phyloP scores from a whole-genome alignment of 2,113 vertebrate species.

The Echinops telfairi region DNA sequence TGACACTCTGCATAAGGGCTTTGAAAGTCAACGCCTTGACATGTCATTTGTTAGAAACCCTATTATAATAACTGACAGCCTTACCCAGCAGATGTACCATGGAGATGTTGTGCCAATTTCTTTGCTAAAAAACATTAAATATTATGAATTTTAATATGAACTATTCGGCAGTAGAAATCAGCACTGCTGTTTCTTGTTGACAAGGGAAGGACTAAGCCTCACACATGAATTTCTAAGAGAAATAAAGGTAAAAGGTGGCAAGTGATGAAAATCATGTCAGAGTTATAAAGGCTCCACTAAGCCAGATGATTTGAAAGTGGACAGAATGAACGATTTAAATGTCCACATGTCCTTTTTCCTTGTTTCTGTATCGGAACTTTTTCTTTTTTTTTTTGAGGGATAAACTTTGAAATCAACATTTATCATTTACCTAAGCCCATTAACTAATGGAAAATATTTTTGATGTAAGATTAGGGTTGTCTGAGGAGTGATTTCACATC shows the following conservation, averaged over 20 bases:
- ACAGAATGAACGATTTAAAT: slow-evolving; percentile 54
- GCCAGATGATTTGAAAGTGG: slow-evolving; percentile 43
- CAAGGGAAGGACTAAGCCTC: slow-evolving; percentile 45
- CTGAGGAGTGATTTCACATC: not conserved
- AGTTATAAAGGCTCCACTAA: slow-evolving; percentile 60
- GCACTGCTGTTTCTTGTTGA: slow-evolving; percentile 63
- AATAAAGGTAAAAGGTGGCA: slow-evolving; percentile 64
- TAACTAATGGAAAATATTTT: slow-evolving; percentile 36
- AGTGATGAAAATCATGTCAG: slow-evolving; percentile 52
- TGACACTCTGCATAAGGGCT: slow-evolving; percentile 79
- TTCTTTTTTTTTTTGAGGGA: slow-evolving; percentile 28
- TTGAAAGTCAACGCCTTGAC: slow-evolving; percentile 81
- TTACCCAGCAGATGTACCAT: slow-evolving; percentile 66
- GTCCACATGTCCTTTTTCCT: not conserved
- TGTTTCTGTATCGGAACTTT: slow-evolving; percentile 20
- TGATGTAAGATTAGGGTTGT: not conserved
- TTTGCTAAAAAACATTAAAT: slow-evolving; percentile 72
- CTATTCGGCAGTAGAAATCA: slow-evolving; percentile 55
- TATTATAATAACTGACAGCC: slow-evolving; percentile 83
- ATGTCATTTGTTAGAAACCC: slow-evolving; percentile 83
- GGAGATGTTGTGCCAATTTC: slow-evolving; percentile 74
- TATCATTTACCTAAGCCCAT: slow-evolving; percentile 54
- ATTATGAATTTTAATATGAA: slow-evolving; percentile 78
- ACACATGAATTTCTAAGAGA: slow-evolving; percentile 61
- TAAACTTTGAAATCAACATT: slow-evolving; percentile 61